These are phyloP conservation scores for Crypturellus undulatus DNA, from an alignment of 2,113 vertebrate species.

Conservation along the genomic window DNA sequence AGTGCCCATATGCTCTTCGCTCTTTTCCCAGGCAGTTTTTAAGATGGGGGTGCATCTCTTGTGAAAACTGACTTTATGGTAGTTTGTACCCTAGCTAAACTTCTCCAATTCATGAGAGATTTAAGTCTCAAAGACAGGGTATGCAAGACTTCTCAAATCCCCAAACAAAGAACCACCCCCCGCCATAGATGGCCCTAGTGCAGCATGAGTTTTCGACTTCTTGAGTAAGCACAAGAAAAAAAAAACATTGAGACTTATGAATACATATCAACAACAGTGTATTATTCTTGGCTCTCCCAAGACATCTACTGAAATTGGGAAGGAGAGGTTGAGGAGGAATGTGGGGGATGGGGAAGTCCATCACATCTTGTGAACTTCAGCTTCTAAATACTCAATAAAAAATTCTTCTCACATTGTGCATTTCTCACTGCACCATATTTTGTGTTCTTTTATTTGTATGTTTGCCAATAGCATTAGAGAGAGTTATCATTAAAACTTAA, in stretches of 20 bases:
- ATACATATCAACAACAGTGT: not conserved
- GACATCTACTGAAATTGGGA: not conserved
- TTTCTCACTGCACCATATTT: not conserved
- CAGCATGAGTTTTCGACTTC: conserved; percentile 9
- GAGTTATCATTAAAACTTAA: fast-evolving
- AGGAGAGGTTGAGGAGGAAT: not conserved
- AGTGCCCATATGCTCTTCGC: not conserved
- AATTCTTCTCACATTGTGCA: too few relatives aligned
- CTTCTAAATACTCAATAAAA: not conserved
- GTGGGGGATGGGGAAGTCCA: not conserved
- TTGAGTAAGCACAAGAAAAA: conserved; percentile 31
- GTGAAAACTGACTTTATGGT: conserved; percentile 21
- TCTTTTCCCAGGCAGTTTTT: not conserved
- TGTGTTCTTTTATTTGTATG: not conserved
- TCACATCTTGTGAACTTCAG: not conserved
- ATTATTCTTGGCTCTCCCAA: conserved; percentile 16
- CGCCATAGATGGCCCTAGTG: not conserved
- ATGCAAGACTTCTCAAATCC: conserved; percentile 15
- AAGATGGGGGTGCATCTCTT: not conserved
- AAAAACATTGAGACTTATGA: not conserved
- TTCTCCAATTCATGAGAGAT: not conserved
- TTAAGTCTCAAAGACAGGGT: not conserved
- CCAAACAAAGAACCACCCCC: not conserved
- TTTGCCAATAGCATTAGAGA: not conserved
- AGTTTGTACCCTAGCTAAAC: not conserved